phyloP scores from a whole-genome alignment of 2,113 vertebrate species.

The Trinectes maculatus region DNA sequence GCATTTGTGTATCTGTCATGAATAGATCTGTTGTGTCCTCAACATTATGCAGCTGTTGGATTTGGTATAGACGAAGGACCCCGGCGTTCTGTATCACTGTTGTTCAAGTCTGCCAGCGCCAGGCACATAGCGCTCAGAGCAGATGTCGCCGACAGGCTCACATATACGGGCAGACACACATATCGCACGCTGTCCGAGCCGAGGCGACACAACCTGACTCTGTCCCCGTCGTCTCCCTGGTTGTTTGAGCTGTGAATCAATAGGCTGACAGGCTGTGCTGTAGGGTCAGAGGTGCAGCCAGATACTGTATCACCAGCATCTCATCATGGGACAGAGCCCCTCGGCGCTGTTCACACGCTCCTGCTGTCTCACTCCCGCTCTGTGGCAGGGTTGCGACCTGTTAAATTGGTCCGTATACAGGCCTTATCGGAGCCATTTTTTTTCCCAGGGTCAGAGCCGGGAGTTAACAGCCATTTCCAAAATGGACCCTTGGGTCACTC shows the following conservation, averaged over 20 bases:
- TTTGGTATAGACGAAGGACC: slow-evolving; percentile 36
- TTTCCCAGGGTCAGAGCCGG: slow-evolving; percentile 64
- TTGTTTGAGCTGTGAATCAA: slow-evolving; percentile 67
- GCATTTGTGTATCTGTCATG: slow-evolving; percentile 57
- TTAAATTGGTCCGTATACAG: slow-evolving; percentile 63
- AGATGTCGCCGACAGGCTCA: slow-evolving; percentile 18
- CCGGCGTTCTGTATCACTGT: slow-evolving; percentile 33
- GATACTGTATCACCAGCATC: slow-evolving; percentile 68
- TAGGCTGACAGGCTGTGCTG: slow-evolving; percentile 63
- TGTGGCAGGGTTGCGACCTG: slow-evolving; percentile 72
- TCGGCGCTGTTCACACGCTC: slow-evolving; percentile 65
- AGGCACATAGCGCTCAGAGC: slow-evolving; percentile 24
- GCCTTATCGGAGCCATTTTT: slow-evolving; percentile 65
- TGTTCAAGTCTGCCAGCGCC: slow-evolving; percentile 28
- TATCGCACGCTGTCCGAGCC: slow-evolving; percentile 29
- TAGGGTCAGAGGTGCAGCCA: slow-evolving; percentile 53
- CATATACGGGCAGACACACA: slow-evolving; percentile 4
- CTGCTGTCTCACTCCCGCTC: slow-evolving; percentile 53
- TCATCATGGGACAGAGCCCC: slow-evolving; percentile 67
- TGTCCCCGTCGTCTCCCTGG: slow-evolving; percentile 52
- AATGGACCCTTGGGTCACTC: slow-evolving; percentile 54
- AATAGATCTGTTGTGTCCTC: slow-evolving; percentile 69
- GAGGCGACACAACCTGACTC: slow-evolving; percentile 35
- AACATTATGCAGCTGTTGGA: slow-evolving; percentile 69
- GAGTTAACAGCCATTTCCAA: slow-evolving; percentile 55